These are phyloP conservation scores for Larimichthys polyactis DNA, from an alignment of 2,113 vertebrate genomes.

Conservation along the genomic window DNA sequence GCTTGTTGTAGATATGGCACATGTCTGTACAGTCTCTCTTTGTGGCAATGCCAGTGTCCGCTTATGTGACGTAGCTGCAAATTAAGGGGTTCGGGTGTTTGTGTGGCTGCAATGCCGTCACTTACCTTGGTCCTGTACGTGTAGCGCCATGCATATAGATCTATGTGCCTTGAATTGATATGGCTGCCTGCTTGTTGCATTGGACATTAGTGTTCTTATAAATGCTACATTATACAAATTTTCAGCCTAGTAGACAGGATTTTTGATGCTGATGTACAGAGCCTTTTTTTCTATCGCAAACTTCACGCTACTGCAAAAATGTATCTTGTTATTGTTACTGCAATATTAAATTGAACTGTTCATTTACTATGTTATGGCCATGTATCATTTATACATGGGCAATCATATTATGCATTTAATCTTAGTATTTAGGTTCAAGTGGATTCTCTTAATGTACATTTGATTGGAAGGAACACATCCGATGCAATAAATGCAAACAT, in stretches of 20 bases:
- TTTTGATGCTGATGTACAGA: constrained; percentile 66
- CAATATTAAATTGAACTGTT: constrained; percentile 56
- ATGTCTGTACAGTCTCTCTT: constrained; percentile 59
- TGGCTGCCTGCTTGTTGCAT: constrained; percentile 79
- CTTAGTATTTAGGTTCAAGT: constrained; percentile 49
- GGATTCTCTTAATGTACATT: constrained; percentile 42
- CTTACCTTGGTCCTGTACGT: constrained; percentile 61
- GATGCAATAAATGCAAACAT: constrained; percentile 43
- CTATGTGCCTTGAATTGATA: constrained; percentile 81
- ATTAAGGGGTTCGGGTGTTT: constrained; percentile 33
- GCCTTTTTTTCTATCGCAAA: constrained; percentile 54
- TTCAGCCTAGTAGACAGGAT: constrained; percentile 45
- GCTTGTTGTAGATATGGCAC: constrained; percentile 60
- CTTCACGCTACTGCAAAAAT: constrained; percentile 41
- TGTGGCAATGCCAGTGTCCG: constrained; percentile 59
- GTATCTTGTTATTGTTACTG: constrained; percentile 46
- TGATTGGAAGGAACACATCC: constrained; percentile 49
- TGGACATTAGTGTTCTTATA: constrained; percentile 65
- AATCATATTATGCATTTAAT: constrained; percentile 60
- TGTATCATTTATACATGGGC: constrained; percentile 27
- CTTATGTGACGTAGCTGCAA: constrained; percentile 64
- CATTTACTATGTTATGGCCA: constrained; percentile 56
- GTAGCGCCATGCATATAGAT: constrained; percentile 78
- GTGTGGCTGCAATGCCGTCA: constrained; percentile 53
- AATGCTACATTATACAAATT: constrained; percentile 55